Percentiles rank a stretch among this genome's conserved stretches.
Conservation (phyloP, 2,888 invertebrate species). For the Ecliptopera silaceata region DNA sequence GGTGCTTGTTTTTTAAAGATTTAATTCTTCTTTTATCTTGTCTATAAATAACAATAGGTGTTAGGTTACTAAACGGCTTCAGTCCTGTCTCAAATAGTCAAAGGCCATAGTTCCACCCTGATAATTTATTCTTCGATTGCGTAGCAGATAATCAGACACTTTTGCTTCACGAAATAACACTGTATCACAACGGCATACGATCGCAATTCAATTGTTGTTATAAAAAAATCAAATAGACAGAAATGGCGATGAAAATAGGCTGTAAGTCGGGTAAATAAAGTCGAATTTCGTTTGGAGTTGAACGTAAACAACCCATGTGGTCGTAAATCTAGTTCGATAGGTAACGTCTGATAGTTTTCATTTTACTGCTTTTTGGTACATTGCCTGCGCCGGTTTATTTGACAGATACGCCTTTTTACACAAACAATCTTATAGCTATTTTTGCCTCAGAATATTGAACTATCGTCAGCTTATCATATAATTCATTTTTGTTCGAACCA, state of each 20-base stretch:
- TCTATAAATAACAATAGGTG: too few species aligned
- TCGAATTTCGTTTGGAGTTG: conserved; percentile 2
- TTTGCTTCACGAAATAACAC: conserved; percentile 7
- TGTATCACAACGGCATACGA: not conserved
- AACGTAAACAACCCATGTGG: conserved; percentile 20
- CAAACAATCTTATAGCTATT: too few species aligned
- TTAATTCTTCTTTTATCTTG: too few species aligned
- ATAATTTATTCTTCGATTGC: conserved; percentile 30
- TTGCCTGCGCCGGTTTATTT: conserved; percentile 17
- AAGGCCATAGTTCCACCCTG: conserved; percentile 27
- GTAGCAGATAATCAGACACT: conserved; percentile 16
- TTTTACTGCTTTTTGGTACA: conserved; percentile 27
- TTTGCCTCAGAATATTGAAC: too few species aligned
- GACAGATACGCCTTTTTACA: not conserved
- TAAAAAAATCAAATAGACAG: not conserved
- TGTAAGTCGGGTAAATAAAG: conserved; percentile 1
- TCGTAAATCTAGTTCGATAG: conserved; percentile 34
- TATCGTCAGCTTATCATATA: too few species aligned
- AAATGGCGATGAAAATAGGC: not conserved
- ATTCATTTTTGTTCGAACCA: too few species aligned
- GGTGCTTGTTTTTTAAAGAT: too few species aligned
- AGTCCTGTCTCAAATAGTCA: conserved; percentile 1
- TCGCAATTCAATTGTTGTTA: conserved; percentile 9
- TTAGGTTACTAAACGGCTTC: not conserved
- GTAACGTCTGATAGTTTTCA: conserved; percentile 30